These are phyloP conservation scores for Argya squamiceps DNA, from an alignment of 2,797 vertebrate species.

Conservation along the genomic window DNA sequence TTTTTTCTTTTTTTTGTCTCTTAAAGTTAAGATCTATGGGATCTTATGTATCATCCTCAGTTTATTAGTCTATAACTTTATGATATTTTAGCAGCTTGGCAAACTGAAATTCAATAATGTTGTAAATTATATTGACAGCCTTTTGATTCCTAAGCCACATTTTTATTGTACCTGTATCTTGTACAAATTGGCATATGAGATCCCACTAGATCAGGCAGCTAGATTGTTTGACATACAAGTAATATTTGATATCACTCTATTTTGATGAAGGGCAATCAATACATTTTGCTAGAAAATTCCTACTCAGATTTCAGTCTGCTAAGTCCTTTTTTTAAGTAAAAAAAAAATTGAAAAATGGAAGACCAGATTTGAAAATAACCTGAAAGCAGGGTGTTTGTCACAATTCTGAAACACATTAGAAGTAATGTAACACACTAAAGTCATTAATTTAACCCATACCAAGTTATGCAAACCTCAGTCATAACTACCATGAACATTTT, in stretches of 20 bases:
- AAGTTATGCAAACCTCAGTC: rapidly evolving
- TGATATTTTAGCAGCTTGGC: conserved; percentile 32
- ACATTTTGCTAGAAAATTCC: conserved; percentile 10
- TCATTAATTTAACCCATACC: background rate
- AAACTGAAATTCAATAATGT: conserved; percentile 31
- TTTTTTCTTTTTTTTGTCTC: too few relatives aligned
- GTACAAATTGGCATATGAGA: conserved; percentile 56
- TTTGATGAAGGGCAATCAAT: conserved; percentile 59
- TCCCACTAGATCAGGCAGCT: conserved; percentile 42
- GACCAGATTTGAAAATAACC: background rate
- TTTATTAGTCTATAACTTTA: conserved; percentile 51
- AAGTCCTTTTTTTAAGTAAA: background rate
- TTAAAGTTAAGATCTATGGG: background rate
- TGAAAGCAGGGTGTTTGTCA: background rate
- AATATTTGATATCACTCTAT: conserved; percentile 48
- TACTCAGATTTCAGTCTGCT: background rate
- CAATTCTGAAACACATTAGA: background rate
- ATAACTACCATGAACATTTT: background rate
- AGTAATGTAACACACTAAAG: background rate
- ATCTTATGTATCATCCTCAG: background rate
- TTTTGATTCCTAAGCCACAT: conserved; percentile 59
- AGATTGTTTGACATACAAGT: conserved; percentile 40
- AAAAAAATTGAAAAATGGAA: background rate
- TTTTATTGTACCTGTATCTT: conserved; percentile 62
- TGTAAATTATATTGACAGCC: conserved; percentile 66